Conservation (phyloP, 2,888 invertebrate genomes). For the Hylaea fasciaria region DNA sequence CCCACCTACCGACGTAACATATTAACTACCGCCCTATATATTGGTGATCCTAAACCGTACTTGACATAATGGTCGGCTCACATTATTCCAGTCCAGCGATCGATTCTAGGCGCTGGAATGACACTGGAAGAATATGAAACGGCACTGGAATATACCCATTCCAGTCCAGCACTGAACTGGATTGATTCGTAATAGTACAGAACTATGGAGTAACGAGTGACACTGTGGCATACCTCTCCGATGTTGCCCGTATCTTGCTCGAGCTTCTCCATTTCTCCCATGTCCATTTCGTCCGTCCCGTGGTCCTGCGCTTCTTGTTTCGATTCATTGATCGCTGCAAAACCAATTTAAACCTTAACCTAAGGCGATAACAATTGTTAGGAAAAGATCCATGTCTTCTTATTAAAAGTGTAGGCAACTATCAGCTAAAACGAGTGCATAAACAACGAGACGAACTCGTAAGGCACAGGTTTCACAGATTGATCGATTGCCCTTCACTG, state of each 20-base stretch:
- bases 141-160: too few species aligned
- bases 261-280: slow-evolving; percentile 82
- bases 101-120: too few species aligned
- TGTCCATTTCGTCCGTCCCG: slow-evolving; percentile 78
- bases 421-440: slow-evolving; percentile 41
- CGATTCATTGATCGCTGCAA: slow-evolving; percentile 56
- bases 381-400: not conserved
- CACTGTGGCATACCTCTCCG: slow-evolving; percentile 68
- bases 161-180: too few species aligned
- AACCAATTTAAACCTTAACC: slow-evolving; percentile 19
- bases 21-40: too few species aligned
- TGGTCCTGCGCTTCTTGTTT: slow-evolving; percentile 72
- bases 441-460: slow-evolving; percentile 39
- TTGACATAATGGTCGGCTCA: too few species aligned
- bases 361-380: slow-evolving; percentile 1
- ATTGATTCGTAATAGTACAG: too few species aligned
- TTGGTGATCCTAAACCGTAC: too few species aligned
- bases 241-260: slow-evolving; percentile 81
- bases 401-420: slow-evolving; percentile 43
- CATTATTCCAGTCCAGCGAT: too few species aligned
- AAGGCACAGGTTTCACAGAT: slow-evolving; percentile 35
- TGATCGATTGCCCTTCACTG: slow-evolving; percentile 50
- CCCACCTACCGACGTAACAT: slow-evolving; percentile 78
- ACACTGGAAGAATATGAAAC: too few species aligned
- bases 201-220: not conserved